Base-by-base conservation (phyloP, 2,797 vertebrate species). In the Enteromius afrohamiltoni region DNA sequence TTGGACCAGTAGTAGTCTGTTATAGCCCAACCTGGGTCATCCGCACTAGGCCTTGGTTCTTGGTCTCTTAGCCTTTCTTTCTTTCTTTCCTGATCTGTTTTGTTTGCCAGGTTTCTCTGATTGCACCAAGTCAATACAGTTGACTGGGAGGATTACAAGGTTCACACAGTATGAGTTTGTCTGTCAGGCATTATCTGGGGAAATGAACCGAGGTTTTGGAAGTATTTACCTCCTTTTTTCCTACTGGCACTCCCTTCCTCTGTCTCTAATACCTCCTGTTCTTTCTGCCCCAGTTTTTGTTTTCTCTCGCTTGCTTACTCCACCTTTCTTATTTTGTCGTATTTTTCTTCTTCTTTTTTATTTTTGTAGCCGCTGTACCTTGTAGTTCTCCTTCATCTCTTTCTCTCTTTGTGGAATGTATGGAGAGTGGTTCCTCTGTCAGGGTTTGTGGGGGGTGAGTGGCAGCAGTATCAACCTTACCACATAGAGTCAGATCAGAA, bases 401-500 rank as follows among this genome's bases (percentile, higher is more conserved):
- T 47, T 87, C 85, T 90, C 67, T 73, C 26, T 82, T 26, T 79
- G 74, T 86, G 77, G 89, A 77, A 85, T 91, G 88, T 91, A 91
- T 88, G 87, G 29, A 87, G 86, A 88, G 87, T 87, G 89, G 91
- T 91, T 93, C 88, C 88, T 91, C 90, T 94, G 93, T 93, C 92
- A 90, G 87, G 71, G 85, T 90, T 89, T 91, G 91, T 90, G 75
- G 89, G 90, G 60, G 92, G 91, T 94, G 87, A 93, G 94, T 95
- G 92, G 90, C 91, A 90, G 89, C 89, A 90, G 90, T 92, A 90
- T 91, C 88, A 86, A 90, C 88, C 89, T 88, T 86, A 85, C 87
- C 40, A 77, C 88, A 90, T 88, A 88, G 93, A 92, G 92, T 94
- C 93, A 93, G 89, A 93, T 91, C 91, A 93, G 91, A 90, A 78